These are phyloP conservation scores for Eumaeus atala DNA, from an alignment of 1,140 invertebrate species.

Conservation along the genomic window DNA sequence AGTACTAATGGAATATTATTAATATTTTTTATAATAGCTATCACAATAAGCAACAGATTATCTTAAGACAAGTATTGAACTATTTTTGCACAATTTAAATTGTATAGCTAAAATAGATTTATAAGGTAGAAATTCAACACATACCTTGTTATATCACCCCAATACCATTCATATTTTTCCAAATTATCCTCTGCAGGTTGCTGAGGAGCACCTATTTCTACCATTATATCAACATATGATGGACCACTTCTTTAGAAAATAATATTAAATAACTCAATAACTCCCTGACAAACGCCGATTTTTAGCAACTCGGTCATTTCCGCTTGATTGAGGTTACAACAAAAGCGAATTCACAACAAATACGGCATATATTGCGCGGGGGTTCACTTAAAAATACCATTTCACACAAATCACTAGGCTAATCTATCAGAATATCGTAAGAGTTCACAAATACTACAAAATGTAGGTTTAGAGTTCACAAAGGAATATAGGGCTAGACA, in stretches of 20 bases:
- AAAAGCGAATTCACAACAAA: constrained; percentile 24
- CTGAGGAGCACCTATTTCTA: constrained; percentile 60
- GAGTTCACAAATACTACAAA: constrained; percentile 19
- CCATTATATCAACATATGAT: constrained; percentile 43
- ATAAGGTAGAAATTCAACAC: constrained; percentile 6
- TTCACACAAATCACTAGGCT: constrained; percentile 4
- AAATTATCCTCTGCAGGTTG: constrained; percentile 59
- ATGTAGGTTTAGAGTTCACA: constrained; percentile 32
- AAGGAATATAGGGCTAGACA: constrained; percentile 37
- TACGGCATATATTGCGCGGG: constrained; percentile 12
- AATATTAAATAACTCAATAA: background rate
- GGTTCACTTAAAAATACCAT: constrained; percentile 9
- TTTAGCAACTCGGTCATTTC: constrained; percentile 34
- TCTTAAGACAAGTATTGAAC: constrained; percentile 14
- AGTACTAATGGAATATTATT: too few relatives aligned
- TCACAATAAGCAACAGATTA: too few relatives aligned
- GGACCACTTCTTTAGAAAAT: constrained; percentile 15
- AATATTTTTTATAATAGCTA: too few relatives aligned
- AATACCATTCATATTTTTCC: constrained; percentile 72
- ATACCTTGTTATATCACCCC: constrained; percentile 72
- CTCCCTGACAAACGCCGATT: constrained; percentile 18
- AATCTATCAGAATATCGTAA: constrained; percentile 12
- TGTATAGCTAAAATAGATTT: too few relatives aligned
- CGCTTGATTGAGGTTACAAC: constrained; percentile 44
- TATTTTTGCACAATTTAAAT: constrained; percentile 1